Base-by-base conservation (phyloP, 2,797 vertebrate genomes). In the Pterois miles region DNA sequence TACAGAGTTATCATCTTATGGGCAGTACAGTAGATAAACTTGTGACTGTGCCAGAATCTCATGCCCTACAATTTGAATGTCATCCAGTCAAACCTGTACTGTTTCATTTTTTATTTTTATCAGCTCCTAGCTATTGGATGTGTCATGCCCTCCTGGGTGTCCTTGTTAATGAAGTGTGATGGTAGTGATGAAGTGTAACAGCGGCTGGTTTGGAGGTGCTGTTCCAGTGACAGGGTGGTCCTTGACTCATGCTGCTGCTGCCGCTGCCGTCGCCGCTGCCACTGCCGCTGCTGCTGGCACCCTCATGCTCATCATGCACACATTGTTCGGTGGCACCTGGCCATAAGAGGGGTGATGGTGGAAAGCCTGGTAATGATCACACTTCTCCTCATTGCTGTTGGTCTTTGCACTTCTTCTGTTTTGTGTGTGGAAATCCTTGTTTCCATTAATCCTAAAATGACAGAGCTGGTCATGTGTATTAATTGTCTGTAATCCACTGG, bases 171-270 rank as follows among this genome's bases (percentile, higher is more conserved):
- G 91, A 93, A 82, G 89, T 92, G 91, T 81, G 86, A 73, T 85
- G 73, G 57, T 88, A 88, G 86, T 91, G 91, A 91, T 91, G 90
- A 92, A 90, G 91, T 94, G 91, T 83, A 88, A 85, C 78, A 73
- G 77, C 38, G 82, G 65, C 91, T 89, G 89, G 74, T 89, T 82
- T 79, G 71, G 82, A 87, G 80, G 74, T 87, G 80, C 78, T 16
- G 69, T 92, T 90, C 90, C 91, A 90, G 88, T 84, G 92, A 91
- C 90, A 90, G 89, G 93, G 92, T 93, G 92, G 91, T 92, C 91
- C 81, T 73, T 65, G 40, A 71, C 81, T 89, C 84, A 82, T 75
- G 78, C 72, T 65, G 62, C 66, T 62, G 62, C 60, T 59, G 77
- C 62, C 80, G 82, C 78, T 27, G 43, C 8, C 2, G 16, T 3